phyloP scores from a whole-genome alignment of 2,797 vertebrate species.

The Euphonia xanthogaster region DNA sequence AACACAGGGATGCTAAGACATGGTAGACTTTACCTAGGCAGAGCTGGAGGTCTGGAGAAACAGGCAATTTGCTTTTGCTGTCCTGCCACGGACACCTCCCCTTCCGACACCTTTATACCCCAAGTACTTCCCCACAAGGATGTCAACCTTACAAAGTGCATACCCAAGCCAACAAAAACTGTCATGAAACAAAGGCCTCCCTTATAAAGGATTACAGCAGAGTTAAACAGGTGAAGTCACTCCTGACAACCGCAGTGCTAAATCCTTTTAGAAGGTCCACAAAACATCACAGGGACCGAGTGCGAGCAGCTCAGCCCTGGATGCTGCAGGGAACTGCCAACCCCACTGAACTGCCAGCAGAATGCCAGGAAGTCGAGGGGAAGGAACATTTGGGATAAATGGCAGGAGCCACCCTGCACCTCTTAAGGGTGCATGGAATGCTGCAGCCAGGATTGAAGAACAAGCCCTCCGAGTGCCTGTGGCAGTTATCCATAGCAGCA shows the following conservation, averaged over 20 bases:
- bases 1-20: not conserved
- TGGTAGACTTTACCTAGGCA: fast-evolving
- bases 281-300: not conserved
- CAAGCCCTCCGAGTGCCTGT: not conserved
- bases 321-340: not conserved
- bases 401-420: not conserved
- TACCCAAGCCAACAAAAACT: not conserved
- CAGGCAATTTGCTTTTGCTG: not conserved
- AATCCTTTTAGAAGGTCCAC: not conserved
- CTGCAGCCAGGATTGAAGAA: not conserved
- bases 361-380: not conserved
- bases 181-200: not conserved
- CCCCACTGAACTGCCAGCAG: not conserved
- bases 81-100: not conserved
- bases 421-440: not conserved
- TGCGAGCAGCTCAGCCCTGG: not conserved
- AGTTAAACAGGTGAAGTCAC: not conserved
- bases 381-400: not conserved
- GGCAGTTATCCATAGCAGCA: constrained; percentile 16
- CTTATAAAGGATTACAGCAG: not conserved
- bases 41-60: not conserved
- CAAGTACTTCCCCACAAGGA: not conserved
- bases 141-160: not conserved
- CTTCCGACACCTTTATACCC: not conserved
- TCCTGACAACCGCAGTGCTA: not conserved